Conservation (phyloP, 2,113 vertebrate species). For the Miniopterus natalensis region DNA sequence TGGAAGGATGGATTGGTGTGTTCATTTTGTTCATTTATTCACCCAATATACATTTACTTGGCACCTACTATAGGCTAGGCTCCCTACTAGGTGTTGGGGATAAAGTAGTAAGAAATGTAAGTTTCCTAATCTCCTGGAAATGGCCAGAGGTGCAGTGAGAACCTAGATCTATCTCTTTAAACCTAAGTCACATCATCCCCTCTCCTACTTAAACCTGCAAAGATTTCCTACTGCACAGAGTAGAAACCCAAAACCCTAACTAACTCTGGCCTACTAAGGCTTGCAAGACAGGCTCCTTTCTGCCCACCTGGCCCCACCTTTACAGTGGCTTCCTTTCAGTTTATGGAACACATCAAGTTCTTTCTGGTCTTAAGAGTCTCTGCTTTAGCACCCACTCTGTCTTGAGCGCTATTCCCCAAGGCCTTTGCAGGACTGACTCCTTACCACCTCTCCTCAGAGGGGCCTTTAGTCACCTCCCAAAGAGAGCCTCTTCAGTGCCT, state of each 20-base stretch:
- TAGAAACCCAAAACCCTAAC: slow-evolving; percentile 24
- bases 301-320: background rate
- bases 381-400: background rate
- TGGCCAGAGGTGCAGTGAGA: background rate
- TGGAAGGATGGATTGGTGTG: background rate
- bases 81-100: background rate
- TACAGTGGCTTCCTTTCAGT: background rate
- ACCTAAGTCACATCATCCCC: background rate
- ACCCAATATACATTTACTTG: slow-evolving; percentile 4
- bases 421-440: background rate
- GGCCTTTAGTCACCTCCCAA: background rate
- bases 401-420: background rate
- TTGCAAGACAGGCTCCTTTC: background rate
- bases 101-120: background rate
- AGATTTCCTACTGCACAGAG: background rate
- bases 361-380: slow-evolving; percentile 19
- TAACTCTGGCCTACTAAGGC: background rate
- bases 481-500: background rate
- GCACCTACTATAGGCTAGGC: background rate
- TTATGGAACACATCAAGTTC: background rate
- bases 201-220: background rate
- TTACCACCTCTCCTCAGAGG: background rate
- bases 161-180: background rate
- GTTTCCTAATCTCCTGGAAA: slow-evolving; percentile 15
- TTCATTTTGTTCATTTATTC: slow-evolving; percentile 28